These are phyloP conservation scores for Pristionchus entomophagus DNA, from an alignment of 2,888 invertebrate genomes.

Conservation along the genomic window DNA sequence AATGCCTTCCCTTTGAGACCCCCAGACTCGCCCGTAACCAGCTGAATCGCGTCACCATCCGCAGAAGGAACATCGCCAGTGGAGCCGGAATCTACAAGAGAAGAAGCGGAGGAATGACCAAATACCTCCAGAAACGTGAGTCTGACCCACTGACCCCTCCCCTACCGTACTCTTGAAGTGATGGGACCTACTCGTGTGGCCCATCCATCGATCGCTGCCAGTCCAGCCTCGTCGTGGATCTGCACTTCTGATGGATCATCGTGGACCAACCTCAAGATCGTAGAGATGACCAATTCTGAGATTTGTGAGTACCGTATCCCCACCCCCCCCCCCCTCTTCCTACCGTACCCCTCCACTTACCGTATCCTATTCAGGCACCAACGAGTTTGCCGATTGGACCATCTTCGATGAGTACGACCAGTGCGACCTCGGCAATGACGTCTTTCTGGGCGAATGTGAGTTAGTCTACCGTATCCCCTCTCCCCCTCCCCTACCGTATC, in stretches of 20 bases:
- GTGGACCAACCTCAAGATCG: background rate
- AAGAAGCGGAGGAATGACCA: background rate
- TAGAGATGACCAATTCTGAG: background rate
- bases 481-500: no score
- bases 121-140: background rate
- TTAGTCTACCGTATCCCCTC: background rate
- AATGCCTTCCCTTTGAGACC: background rate
- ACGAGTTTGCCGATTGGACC: background rate
- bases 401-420: background rate
- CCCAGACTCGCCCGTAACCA: background rate
- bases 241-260: background rate
- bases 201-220: background rate
- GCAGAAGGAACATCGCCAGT: background rate
- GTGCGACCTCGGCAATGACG: background rate
- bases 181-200: background rate
- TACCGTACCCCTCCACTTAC: no score
- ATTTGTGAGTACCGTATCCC: slow-evolving; percentile 9
- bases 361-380: background rate
- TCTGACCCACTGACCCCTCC: background rate
- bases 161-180: slow-evolving; percentile 6
- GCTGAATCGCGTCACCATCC: background rate
- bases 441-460: background rate
- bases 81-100: background rate
- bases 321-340: background rate
- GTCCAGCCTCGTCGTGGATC: background rate